Evolutionary conservation across 1,140 invertebrate genomes (phyloP).

Genomic region (Arion vulgaris): DNA sequence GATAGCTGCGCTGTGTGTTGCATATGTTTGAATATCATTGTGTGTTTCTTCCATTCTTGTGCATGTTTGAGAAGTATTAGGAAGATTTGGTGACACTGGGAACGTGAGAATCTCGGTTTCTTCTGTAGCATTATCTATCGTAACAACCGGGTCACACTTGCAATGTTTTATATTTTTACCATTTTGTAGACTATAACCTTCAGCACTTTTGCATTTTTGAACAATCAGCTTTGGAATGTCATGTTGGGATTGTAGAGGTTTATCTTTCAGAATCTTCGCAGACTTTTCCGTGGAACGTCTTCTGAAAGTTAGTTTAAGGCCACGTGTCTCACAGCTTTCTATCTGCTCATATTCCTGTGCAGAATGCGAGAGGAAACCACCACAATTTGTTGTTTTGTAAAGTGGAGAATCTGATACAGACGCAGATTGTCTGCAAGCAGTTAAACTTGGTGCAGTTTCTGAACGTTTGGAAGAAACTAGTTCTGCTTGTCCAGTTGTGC

Average conservation of each 20-base stretch:
- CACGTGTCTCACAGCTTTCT: conserved; percentile 22
- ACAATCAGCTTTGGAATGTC: conserved; percentile 27
- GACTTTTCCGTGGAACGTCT: conserved; percentile 11
- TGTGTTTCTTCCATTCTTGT: not conserved
- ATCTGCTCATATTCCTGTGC: conserved; percentile 8
- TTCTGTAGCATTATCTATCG: not conserved
- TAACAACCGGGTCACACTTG: not conserved
- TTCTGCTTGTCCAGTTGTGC: not conserved
- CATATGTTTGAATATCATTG: too few relatives aligned
- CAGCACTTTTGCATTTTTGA: conserved; percentile 8
- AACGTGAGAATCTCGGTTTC: not conserved
- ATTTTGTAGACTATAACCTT: conserved; percentile 20
- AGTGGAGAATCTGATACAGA: not conserved
- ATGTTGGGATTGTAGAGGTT: not conserved
- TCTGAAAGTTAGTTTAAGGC: conserved; percentile 28
- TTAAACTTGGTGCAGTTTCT: not conserved
- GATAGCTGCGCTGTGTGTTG: too few relatives aligned
- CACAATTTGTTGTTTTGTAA: not conserved
- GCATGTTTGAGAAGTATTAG: not conserved
- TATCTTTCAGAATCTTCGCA: not conserved
- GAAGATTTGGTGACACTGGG: not conserved
- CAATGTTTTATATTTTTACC: not conserved
- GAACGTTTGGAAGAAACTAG: not conserved
- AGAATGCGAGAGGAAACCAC: not conserved
- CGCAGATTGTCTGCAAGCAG: not conserved